Conservation (phyloP, 2,888 invertebrate species). For the Carcina quercana region DNA sequence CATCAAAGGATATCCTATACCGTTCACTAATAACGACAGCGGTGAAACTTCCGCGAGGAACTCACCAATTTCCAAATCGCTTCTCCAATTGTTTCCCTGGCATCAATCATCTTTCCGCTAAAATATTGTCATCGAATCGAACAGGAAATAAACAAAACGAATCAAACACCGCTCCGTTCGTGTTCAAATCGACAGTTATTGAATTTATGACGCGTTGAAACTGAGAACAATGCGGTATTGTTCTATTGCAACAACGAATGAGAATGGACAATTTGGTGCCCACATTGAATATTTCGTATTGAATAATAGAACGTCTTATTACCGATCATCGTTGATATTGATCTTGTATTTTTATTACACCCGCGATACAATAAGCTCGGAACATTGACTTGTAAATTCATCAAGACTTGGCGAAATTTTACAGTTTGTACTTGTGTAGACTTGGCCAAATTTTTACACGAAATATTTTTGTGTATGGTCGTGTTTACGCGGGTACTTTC, state of each 20-base stretch:
- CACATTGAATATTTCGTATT: slow-evolving; percentile 18
- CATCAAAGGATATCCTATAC: no score
- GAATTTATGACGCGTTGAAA: slow-evolving; percentile 48
- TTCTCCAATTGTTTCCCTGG: slow-evolving; percentile 3
- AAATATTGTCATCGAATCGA: slow-evolving; percentile 45
- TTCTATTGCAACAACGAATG: slow-evolving; percentile 32
- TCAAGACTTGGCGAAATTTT: no score
- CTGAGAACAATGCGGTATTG: slow-evolving; percentile 57
- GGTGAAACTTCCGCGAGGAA: no score
- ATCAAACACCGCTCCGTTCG: slow-evolving; percentile 22
- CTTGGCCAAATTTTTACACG: no score
- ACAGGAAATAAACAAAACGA: slow-evolving; percentile 24
- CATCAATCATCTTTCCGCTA: slow-evolving; percentile 32
- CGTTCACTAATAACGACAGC: no score
- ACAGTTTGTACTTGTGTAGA: no score
- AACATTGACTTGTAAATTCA: no score
- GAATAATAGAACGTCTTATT: slow-evolving; percentile 28
- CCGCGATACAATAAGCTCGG: no score
- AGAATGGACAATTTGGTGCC: slow-evolving; percentile 26
- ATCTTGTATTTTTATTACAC: slow-evolving; percentile 30
- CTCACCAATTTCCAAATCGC: neutral
- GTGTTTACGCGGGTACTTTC: no score
- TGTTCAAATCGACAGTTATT: slow-evolving; percentile 22
- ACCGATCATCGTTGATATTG: slow-evolving; percentile 25
- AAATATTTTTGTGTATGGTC: no score